Base-by-base conservation (phyloP, 2,888 invertebrate genomes). In the Zonitis immaculata region DNA sequence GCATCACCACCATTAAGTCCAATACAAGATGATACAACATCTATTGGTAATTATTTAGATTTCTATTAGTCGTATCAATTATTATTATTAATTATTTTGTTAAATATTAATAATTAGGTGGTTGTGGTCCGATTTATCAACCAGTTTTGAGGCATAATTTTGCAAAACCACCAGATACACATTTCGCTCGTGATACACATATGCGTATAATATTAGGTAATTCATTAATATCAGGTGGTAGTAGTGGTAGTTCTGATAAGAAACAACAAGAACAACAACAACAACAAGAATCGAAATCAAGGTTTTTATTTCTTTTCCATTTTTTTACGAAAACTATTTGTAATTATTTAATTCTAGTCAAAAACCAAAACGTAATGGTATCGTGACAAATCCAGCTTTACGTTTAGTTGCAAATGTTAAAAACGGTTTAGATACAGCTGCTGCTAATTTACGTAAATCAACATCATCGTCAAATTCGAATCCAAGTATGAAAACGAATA, bases 101-200 rank as follows among this genome's bases (percentile, higher is more conserved):
- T n/a, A n/a, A n/a, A n/a, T n/a, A n/a, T n/a, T n/a, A n/a, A n/a
- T n/a, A 43, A 14, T 32, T 12, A n/a, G 6, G 3, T 12, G 44
- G 27, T 7, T 53, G 69, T 49, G 74, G 73, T 1, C 74, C 76
- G 73, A 76, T 77, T 51, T 77, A 77, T 58, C 76, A 76, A 52
- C 76, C 76, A 22, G 76, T 76, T 5, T 62, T 76, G 48, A 65
- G 75, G 54, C 77, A 76, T 58, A 58, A 76, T 73, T 79, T 69
- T 73, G 72, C 47, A 14, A 74, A 69, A 66, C 82, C 70, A 0
- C 81, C 89, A 0, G 91, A 91, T 74, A 88, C 87, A 28, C 91
- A 91, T 72, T 91, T 91, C 78, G 89, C 89, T 49, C 79, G 92
- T n/a, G 92, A 93, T 72, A 91, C 92, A 0, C 93, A 93, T 68